phyloP scores from a whole-genome alignment of 2,888 invertebrate species.

The Tinea pellionella region DNA sequence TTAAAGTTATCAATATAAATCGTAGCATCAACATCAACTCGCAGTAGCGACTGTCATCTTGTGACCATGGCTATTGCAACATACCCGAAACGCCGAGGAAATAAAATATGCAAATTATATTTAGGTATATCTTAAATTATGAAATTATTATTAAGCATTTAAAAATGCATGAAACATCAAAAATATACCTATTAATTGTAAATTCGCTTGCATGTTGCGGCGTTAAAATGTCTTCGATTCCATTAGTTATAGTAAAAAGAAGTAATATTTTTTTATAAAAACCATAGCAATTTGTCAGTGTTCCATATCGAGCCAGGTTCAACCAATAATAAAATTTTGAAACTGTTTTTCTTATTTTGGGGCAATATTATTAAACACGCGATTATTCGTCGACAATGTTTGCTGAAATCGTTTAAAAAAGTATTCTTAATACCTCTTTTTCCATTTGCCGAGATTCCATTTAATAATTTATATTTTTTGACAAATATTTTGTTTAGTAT shows the following conservation, averaged over 20 bases:
- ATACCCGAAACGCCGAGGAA: too few relatives aligned
- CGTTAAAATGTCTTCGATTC: constrained; percentile 21
- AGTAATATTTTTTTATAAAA: constrained; percentile 43
- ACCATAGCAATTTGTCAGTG: constrained; percentile 60
- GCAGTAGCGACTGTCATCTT: too few relatives aligned
- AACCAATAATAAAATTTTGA: constrained; percentile 57
- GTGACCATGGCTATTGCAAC: too few relatives aligned
- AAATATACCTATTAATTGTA: not conserved
- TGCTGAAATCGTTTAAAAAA: constrained; percentile 21
- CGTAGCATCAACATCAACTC: too few relatives aligned
- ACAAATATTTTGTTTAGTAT: too few relatives aligned
- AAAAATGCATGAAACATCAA: too few relatives aligned
- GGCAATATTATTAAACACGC: constrained; percentile 57
- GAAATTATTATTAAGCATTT: too few relatives aligned
- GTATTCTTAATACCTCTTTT: not conserved
- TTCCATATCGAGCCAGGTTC: constrained; percentile 48
- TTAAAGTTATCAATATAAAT: too few relatives aligned
- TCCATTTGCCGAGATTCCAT: not conserved
- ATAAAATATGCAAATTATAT: too few relatives aligned
- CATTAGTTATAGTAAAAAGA: constrained; percentile 17
- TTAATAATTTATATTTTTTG: not conserved
- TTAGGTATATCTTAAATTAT: too few relatives aligned
- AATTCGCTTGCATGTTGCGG: constrained; percentile 18
- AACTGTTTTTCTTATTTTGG: constrained; percentile 51
- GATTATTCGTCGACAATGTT: constrained; percentile 40